Percentiles rank a stretch among this genome's conserved stretches.
Conservation (phyloP, 2,797 vertebrate genomes). For the Heteromormyrus szaboi region DNA sequence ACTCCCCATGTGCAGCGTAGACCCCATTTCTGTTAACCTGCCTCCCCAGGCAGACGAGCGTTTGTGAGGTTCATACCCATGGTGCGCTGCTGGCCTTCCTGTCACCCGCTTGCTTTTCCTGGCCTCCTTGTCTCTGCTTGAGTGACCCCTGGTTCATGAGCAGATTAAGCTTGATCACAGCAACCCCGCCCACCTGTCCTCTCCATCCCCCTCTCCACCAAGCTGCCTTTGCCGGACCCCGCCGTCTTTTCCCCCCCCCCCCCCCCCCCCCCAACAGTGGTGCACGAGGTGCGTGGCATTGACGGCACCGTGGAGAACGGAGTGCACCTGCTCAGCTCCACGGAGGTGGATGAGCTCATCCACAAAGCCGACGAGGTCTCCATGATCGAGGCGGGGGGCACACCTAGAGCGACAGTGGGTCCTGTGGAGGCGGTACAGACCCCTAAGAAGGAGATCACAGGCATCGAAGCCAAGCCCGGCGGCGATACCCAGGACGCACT, state of each 20-base stretch:
- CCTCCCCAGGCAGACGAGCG: not conserved
- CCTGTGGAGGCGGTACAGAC: constrained; percentile 39
- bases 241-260: not conserved
- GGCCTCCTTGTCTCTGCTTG: not conserved
- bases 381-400: constrained; percentile 38
- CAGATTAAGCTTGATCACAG: not conserved
- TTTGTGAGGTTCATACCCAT: not conserved
- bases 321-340: constrained; percentile 74
- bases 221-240: not conserved
- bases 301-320: constrained; percentile 63
- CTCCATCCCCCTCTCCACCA: not conserved
- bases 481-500: constrained; percentile 30
- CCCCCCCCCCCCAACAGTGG: constrained; percentile 59
- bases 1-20: not conserved
- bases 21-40: not conserved
- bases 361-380: constrained; percentile 72
- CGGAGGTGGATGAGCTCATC: constrained; percentile 86
- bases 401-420: not conserved
- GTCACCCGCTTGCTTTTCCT: constrained; percentile 7
- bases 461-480: constrained; percentile 56
- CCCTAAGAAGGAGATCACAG: constrained; percentile 63
- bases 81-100: constrained; percentile 10
- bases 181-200: not conserved
- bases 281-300: constrained; percentile 77
- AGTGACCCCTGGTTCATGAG: not conserved